Base-by-base conservation (phyloP, 1,140 invertebrate species). In the Cydia fagiglandana region DNA sequence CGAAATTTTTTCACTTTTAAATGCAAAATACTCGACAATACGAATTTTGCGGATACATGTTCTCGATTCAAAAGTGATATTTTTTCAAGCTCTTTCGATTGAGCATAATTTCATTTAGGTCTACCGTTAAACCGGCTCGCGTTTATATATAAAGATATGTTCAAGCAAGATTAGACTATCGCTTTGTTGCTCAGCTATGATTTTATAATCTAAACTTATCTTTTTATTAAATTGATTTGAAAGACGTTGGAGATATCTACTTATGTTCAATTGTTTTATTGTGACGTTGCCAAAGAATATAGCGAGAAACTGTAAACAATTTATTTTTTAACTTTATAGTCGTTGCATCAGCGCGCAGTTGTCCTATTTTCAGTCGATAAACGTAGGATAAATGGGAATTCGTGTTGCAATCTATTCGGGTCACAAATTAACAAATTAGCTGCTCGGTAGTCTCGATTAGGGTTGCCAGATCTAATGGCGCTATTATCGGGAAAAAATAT, bases 301-400 rank as follows among this genome's bases (percentile, higher is more conserved):
- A 70, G 34, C 1, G 66, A 15, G 34, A 20, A 70, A 30, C 34
- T 17, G 66, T 70, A 45, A 70, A 73, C 78, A 77, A 78, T 79
- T 79, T 81, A 81, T 81, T 75, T 78, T 83, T 84, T 82, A 81
- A 82, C 80, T 76, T 79, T 77, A 82, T 79, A 74, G 41, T 56
- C 41, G 64, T 80, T 81, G 73, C 77, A 77, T 76, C 76, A 79
- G 68, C n/a, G 4, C 2, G n/a, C 15, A 70, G 61, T 53, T 73
- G 79, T 47, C 79, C 79, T 81, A 81, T 81, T 79, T 81, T 77
- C 73, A 15, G 17, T 20, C 78, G 74, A 81, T 76, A 78, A 78
- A 77, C 68, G 75, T 76, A 61, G 15, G 56, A 24, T 24, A 73
- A 61, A 20, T 53, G 64, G 73, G 76, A 34, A 74, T 30, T 17